Evolutionary conservation across 2,113 vertebrate species (phyloP).

Genomic region (Gorsachius goisagi): DNA sequence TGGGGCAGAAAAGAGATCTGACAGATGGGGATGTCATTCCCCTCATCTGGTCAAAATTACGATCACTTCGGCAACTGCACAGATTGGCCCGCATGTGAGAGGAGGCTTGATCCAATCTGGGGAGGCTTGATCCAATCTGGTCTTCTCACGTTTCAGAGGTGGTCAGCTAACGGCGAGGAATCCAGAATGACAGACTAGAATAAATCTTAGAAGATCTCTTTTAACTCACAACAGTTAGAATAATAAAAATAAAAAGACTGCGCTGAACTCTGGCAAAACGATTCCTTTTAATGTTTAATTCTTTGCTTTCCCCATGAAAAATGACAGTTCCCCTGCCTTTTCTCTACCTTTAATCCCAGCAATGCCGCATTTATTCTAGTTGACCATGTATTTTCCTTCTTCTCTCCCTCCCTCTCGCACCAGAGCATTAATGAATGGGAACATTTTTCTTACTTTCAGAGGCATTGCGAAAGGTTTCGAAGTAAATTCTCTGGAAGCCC

Average conservation of each 20-base stretch:
- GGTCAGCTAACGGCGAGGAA: background rate
- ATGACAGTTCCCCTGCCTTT: background rate
- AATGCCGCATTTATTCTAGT: constrained; percentile 29
- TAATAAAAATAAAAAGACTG: background rate
- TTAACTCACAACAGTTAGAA: background rate
- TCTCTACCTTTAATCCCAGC: background rate
- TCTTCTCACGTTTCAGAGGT: background rate
- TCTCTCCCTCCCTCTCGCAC: background rate
- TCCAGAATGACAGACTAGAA: background rate
- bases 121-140: background rate
- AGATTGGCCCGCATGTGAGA: fast-evolving
- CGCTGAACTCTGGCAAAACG: background rate
- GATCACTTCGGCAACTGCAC: background rate
- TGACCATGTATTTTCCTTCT: background rate
- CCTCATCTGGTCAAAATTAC: background rate
- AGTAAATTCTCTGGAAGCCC: constrained; percentile 38
- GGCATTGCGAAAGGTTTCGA: background rate
- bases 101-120: background rate
- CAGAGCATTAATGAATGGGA: constrained; percentile 31
- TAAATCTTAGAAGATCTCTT: background rate
- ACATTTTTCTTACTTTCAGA: constrained; percentile 57
- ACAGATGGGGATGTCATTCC: background rate
- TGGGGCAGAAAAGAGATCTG: background rate
- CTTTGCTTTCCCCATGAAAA: background rate
- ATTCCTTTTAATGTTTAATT: background rate